Base-by-base conservation (phyloP, 2,797 vertebrate species). In the Somateria mollissima region DNA sequence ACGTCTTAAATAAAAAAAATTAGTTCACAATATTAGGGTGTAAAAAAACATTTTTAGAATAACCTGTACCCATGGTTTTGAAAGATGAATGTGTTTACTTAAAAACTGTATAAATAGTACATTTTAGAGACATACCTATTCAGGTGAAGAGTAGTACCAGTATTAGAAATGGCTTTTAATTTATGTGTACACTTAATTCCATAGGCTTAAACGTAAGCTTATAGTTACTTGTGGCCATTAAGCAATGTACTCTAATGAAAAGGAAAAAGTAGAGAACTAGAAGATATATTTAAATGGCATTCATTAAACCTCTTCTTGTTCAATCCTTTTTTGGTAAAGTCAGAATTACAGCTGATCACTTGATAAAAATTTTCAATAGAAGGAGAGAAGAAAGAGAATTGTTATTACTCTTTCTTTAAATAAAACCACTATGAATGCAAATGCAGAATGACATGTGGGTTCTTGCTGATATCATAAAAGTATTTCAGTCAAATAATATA, bases 131-230 rank as follows among this genome's bases (percentile, higher is more conserved):
- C 7, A 27, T 69, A 22, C 7, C 6, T 57, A 17, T 13, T 45
- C 1, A 57, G 21, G 32, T 64, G 20, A 84, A 75, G 32, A 47
- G n/a, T 7, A 65, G 8, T 11, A 70, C 8, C 34, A 0, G 0
- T 49, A 62, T 39, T 17, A 60, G 62, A 90, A 94, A 43, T n/a
- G 27, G 8, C 19, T 78, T 21, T 47, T 75, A 22, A 72, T 39
- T 34, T 60, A 5, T 17, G 5, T 41, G 21, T 36, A 51, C 30
- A 24, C 24, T 74, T 53, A 32, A 5, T 14, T 74, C 47, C 66
- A 6, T 2, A 73, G 4, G 11, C 2, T 61, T 39, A 89, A 22
- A 30, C 61, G 11, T 28, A 51, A 72, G 6, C 43, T 91, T 67
- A 43, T 32, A 5, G 36, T 21, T 85, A 20, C 2, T 1, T 57